Base-by-base conservation (phyloP, 2,888 invertebrate genomes). In the Neoaliturus tenellus region DNA sequence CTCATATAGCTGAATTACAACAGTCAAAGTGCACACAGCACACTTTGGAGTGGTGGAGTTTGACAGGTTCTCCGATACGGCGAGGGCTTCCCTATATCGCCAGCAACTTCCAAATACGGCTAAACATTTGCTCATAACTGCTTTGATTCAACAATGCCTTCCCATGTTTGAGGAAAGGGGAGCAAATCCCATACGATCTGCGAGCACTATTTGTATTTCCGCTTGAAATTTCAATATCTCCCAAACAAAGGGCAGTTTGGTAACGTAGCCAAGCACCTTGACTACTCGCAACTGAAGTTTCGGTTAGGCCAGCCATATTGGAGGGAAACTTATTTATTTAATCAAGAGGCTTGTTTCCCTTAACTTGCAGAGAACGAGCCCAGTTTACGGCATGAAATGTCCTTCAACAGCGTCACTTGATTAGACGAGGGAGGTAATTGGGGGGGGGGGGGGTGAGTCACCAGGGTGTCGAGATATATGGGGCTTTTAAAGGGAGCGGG, bases 391-490 rank as follows among this genome's bases (percentile, higher is more conserved):
- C 62, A n/a, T 62, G 28, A 62, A 62, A 31, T 62, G 62, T 62
- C 62, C 62, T 62, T 62, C 62, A 14, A 62, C 62, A 31, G 31
- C 28, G 62, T 4, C 62, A 0, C 62, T 62, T 62, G 62, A 62
- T 62, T 62, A 62, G 62, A 28, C 14, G 31, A 62, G 62, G 62
- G 62, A 14, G 25, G 62, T 28, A 51, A 51, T 4, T 25, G 17
- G 23, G 51, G 44, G 62, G 62, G 55, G n/a, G n/a, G n/a, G 51
- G 62, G 62, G 55, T 62, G 62, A 62, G 62, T 62, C 62, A 62
- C 62, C 14, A 31, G 62, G 51, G 51, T 51, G 51, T 23, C 23
- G 51, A 62, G 62, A 62, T 62, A 17, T 62, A 62, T 62, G 62
- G 31, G 28, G 62, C 62, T 62, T 62, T 62, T 62, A 62, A 31